These are phyloP conservation scores for Aquatica leii DNA, from an alignment of 2,888 invertebrate species.

Conservation along the genomic window DNA sequence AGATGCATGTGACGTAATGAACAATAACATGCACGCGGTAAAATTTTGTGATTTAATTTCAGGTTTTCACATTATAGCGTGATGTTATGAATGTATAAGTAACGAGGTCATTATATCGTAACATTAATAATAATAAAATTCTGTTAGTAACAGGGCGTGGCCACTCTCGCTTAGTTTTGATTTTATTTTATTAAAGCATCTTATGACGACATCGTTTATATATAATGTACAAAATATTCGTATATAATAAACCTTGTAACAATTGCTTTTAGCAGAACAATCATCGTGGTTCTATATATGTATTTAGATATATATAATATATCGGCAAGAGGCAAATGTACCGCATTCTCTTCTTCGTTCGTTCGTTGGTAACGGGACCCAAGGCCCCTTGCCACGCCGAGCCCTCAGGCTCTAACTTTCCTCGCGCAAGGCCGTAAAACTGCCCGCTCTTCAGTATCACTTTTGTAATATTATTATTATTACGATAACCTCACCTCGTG, in stretches of 20 bases:
- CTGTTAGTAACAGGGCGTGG: constrained; percentile 31
- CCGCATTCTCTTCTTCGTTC: constrained; percentile 38
- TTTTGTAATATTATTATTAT: constrained; percentile 20
- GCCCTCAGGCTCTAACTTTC: constrained; percentile 44
- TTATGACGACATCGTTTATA: constrained; percentile 12
- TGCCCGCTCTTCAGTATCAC: constrained; percentile 41
- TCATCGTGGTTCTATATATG: not conserved
- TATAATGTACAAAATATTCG: constrained; percentile 13
- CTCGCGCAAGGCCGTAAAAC: constrained; percentile 44
- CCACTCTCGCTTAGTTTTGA: constrained; percentile 24
- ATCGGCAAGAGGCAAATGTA: constrained; percentile 30
- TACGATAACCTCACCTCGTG: constrained; percentile 23
- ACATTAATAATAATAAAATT: constrained; percentile 28
- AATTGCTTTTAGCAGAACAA: too few species aligned
- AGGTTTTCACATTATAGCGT: constrained; percentile 12
- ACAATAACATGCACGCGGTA: too few species aligned
- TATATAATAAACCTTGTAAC: constrained; percentile 9
- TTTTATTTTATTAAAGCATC: constrained; percentile 28
- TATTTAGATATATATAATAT: too few species aligned
- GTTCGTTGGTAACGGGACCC: constrained; percentile 43
- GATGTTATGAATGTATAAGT: constrained; percentile 26
- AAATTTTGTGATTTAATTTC: constrained; percentile 1
- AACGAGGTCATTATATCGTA: constrained; percentile 35
- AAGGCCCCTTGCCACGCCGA: constrained; percentile 47
- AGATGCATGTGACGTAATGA: too few species aligned